phyloP scores from a whole-genome alignment of 2,888 invertebrate genomes.

The Polyommatus icarus region DNA sequence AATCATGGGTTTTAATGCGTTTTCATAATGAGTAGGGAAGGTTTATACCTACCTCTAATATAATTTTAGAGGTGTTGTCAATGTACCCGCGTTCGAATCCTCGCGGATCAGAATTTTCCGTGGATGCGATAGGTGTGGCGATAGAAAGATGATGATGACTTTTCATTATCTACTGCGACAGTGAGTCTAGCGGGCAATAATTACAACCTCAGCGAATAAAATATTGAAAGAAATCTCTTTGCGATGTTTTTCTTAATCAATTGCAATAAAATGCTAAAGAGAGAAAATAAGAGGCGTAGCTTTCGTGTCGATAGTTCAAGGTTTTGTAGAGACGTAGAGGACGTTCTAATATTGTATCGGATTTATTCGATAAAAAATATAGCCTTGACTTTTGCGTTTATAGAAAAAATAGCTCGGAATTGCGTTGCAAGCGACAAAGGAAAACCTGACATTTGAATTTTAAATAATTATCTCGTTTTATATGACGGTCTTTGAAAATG shows the following conservation, averaged over 20 bases:
- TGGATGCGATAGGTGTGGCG: too few species aligned
- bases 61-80: too few species aligned
- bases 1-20: too few species aligned
- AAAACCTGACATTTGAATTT: background rate
- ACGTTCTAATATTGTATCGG: background rate
- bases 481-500: background rate
- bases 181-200: background rate
- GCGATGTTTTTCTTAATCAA: background rate
- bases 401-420: background rate
- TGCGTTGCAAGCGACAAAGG: background rate
- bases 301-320: constrained; percentile 5
- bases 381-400: constrained; percentile 10
- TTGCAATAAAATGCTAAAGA: background rate
- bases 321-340: background rate
- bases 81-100: too few species aligned
- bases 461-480: background rate
- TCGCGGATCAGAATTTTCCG: too few species aligned
- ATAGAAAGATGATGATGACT: too few species aligned
- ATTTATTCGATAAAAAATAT: constrained; percentile 8
- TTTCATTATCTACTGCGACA: too few species aligned
- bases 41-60: too few species aligned
- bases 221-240: background rate
- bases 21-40: too few species aligned
- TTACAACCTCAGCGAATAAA: background rate
- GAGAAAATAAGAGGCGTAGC: background rate